Conservation (phyloP, 2,113 vertebrate genomes). For the Phocoena sinus region DNA sequence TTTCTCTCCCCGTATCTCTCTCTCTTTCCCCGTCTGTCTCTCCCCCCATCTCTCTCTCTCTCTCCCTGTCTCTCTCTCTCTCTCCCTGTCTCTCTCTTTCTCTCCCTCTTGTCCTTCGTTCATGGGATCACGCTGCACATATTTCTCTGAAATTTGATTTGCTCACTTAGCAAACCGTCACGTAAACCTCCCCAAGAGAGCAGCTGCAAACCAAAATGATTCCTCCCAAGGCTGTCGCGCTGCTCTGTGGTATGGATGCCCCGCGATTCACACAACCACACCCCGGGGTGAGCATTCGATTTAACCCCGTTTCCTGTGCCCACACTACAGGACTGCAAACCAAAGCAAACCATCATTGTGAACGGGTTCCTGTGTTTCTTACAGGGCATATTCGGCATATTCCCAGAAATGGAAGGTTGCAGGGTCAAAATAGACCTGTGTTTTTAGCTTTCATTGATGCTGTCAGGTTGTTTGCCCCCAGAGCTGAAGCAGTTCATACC, state of each 20-base stretch:
- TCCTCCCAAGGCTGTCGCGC: rapidly evolving
- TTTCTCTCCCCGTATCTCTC: too few relatives aligned
- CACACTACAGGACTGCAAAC: not conserved
- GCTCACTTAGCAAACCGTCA: not conserved
- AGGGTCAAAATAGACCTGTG: rapidly evolving
- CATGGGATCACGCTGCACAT: not conserved
- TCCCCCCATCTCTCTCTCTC: too few relatives aligned
- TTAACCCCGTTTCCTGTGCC: rapidly evolving
- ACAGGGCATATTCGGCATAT: not conserved
- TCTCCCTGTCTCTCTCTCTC: too few relatives aligned
- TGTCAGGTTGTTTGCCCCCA: not conserved
- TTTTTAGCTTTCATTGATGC: rapidly evolving
- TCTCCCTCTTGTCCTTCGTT: too few relatives aligned
- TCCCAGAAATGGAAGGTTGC: rapidly evolving
- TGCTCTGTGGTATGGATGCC: rapidly evolving
- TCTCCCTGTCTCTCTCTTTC: too few relatives aligned
- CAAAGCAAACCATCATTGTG: not conserved
- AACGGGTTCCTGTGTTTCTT: rapidly evolving
- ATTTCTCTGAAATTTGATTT: not conserved
- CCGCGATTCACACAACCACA: rapidly evolving
- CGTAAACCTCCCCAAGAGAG: not conserved
- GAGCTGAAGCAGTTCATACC: not conserved
- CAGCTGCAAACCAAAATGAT: rapidly evolving
- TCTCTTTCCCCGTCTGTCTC: not conserved
- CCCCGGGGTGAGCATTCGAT: rapidly evolving